phyloP scores from a whole-genome alignment of 2,888 invertebrate species.

The Parochlus steinenii region DNA sequence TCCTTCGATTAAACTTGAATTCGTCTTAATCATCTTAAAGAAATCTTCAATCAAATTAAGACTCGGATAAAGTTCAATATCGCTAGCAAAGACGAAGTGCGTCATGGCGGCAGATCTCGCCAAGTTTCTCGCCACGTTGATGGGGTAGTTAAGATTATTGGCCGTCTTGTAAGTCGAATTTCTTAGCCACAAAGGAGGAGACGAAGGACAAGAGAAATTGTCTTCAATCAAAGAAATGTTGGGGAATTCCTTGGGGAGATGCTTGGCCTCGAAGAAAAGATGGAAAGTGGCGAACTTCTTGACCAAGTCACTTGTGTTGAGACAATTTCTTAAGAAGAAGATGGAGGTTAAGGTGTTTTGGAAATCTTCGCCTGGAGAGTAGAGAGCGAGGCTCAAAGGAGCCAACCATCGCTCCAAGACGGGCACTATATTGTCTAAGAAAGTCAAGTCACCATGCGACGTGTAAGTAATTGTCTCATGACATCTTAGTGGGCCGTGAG shows the following conservation, averaged over 20 bases:
- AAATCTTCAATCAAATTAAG: slow-evolving; percentile 60
- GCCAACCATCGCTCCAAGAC: slow-evolving; percentile 38
- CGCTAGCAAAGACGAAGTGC: slow-evolving; percentile 63
- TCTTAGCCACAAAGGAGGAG: not conserved
- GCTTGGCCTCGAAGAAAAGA: slow-evolving; percentile 36
- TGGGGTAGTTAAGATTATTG: slow-evolving; percentile 65
- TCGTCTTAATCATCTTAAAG: slow-evolving; percentile 52
- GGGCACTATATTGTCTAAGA: slow-evolving; percentile 43
- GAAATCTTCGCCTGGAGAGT: slow-evolving; percentile 40
- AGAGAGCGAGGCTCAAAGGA: slow-evolving; percentile 39
- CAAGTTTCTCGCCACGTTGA: slow-evolving; percentile 74
- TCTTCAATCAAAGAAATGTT: not conserved
- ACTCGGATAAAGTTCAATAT: slow-evolving; percentile 77
- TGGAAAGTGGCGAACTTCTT: slow-evolving; percentile 39
- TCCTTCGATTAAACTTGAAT: too few relatives aligned
- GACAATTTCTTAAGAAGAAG: slow-evolving; percentile 34
- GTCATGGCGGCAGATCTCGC: slow-evolving; percentile 65
- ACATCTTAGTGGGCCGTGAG: too few relatives aligned
- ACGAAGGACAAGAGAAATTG: not conserved
- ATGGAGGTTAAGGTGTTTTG: slow-evolving; percentile 34
- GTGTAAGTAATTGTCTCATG: slow-evolving; percentile 47
- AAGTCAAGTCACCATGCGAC: slow-evolving; percentile 49
- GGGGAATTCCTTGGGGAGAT: slow-evolving; percentile 31
- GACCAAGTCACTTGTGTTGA: slow-evolving; percentile 28
- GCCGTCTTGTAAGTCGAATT: slow-evolving; percentile 46